A percentile compares a stretch with the other conserved stretches of the same genome.
Conservation (phyloP, 2,888 invertebrate species). For the Acleris literana region DNA sequence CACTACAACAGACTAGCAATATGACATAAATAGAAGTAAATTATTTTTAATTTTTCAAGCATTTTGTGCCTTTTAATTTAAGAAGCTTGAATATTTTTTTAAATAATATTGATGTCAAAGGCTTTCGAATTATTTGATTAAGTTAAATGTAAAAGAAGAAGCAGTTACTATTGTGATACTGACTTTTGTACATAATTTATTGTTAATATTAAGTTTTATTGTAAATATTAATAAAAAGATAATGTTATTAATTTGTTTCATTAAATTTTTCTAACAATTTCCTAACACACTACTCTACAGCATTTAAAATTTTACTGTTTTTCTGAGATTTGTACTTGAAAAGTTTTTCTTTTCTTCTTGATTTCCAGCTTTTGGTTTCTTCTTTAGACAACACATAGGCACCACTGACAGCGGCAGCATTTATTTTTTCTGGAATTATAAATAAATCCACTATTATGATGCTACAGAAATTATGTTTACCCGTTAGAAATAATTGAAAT, state of each 20-base stretch:
- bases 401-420: conserved; percentile 65
- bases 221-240: conserved; percentile 55
- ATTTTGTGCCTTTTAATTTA: conserved; percentile 5
- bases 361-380: conserved; percentile 81
- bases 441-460: not conserved
- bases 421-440: conserved; percentile 65
- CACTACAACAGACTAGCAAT: not conserved
- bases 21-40: not conserved
- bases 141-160: conserved; percentile 33
- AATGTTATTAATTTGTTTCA: conserved; percentile 18
- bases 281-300: conserved; percentile 38
- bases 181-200: conserved; percentile 68
- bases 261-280: not conserved
- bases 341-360: conserved; percentile 78
- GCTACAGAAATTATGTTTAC: not conserved
- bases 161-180: conserved; percentile 58
- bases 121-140: not conserved
- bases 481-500: not conserved
- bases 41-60: conserved; percentile 12
- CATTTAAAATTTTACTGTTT: conserved; percentile 61
- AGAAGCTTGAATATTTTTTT: not conserved
- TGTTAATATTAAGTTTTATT: conserved; percentile 53
- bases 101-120: not conserved
- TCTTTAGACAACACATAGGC: conserved; percentile 75
- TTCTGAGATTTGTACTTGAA: conserved; percentile 71